Evolutionary conservation across 53 echinoderm and acorn worm genomes (phyloP).

Genomic region (Hippasteria phrygiana): DNA sequence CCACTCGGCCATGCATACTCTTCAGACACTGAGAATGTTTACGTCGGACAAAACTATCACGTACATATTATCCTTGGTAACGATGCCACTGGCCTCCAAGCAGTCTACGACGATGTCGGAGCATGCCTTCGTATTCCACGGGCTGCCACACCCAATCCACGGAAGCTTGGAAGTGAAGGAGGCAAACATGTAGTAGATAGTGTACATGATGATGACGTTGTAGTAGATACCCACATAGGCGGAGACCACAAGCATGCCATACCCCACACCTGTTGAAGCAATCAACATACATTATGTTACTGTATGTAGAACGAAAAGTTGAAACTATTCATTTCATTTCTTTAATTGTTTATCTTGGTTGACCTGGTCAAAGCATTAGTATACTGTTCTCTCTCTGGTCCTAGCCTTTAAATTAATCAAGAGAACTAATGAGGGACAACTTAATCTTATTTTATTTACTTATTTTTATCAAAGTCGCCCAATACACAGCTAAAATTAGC

Average conservation of each 20-base stretch:
- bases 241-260: slow-evolving; percentile 72
- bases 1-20: too few relatives aligned
- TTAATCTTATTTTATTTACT: too few relatives aligned
- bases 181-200: slow-evolving; percentile 72
- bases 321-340: too few relatives aligned
- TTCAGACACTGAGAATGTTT: too few relatives aligned
- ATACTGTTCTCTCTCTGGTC: too few relatives aligned
- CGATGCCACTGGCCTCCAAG: slow-evolving; percentile 16
- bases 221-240: slow-evolving; percentile 72
- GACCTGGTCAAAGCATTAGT: too few relatives aligned
- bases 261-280: slow-evolving; percentile 64
- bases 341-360: too few relatives aligned
- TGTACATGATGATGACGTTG: slow-evolving; percentile 80
- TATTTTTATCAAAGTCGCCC: too few relatives aligned
- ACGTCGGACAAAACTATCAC: neutral
- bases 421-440: too few relatives aligned
- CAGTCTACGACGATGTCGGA: slow-evolving; percentile 33
- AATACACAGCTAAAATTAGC: too few relatives aligned
- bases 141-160: slow-evolving; percentile 64
- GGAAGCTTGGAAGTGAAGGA: slow-evolving; percentile 67
- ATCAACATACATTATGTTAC: neutral
- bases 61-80: slow-evolving; percentile 38
- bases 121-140: slow-evolving; percentile 58
- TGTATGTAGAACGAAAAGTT: too few relatives aligned
- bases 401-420: too few relatives aligned